Evolutionary conservation across 1,140 invertebrate species (phyloP).

Genomic region (Drosophila elegans): DNA sequence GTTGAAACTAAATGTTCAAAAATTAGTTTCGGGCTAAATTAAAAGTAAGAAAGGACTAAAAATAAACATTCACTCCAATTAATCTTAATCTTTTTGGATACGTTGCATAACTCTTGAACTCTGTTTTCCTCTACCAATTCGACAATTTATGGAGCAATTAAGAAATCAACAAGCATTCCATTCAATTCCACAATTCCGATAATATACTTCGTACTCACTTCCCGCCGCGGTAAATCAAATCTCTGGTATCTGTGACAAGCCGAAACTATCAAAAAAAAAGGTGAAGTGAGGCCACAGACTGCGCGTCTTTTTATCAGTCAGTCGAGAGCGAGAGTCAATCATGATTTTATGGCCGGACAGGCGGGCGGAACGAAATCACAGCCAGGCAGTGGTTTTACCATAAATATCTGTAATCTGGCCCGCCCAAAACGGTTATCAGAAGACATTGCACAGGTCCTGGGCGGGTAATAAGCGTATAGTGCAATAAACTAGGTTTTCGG

Average conservation of each 20-base stretch:
- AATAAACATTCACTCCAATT: background rate
- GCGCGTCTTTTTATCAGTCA: slow-evolving; percentile 46
- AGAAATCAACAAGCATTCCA: slow-evolving; percentile 1
- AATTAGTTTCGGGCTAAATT: no score
- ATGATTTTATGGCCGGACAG: slow-evolving; percentile 62
- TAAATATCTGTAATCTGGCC: slow-evolving; percentile 63
- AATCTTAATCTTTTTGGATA: background rate
- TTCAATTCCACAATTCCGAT: background rate
- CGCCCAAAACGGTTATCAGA: slow-evolving; percentile 43
- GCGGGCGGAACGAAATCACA: slow-evolving; percentile 42
- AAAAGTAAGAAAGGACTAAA: no score
- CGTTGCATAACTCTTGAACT: background rate
- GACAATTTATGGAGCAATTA: slow-evolving; percentile 7
- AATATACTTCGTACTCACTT: slow-evolving; percentile 3
- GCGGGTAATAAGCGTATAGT: slow-evolving; percentile 30
- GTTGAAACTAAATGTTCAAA: no score
- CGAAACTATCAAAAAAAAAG: slow-evolving; percentile 45
- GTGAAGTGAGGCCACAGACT: slow-evolving; percentile 43
- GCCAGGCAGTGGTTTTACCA: slow-evolving; percentile 25
- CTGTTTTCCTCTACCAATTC: background rate
- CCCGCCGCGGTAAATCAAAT: slow-evolving; percentile 50
- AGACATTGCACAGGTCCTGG: slow-evolving; percentile 32
- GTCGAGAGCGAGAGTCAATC: slow-evolving; percentile 53
- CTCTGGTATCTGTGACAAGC: slow-evolving; percentile 16
- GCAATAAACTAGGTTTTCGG: slow-evolving; percentile 37